Percentiles rank a stretch among this genome's conserved stretches.
Evolutionary conservation across 1,140 invertebrate genomes (phyloP).

Genomic region (Euschistus heros): DNA sequence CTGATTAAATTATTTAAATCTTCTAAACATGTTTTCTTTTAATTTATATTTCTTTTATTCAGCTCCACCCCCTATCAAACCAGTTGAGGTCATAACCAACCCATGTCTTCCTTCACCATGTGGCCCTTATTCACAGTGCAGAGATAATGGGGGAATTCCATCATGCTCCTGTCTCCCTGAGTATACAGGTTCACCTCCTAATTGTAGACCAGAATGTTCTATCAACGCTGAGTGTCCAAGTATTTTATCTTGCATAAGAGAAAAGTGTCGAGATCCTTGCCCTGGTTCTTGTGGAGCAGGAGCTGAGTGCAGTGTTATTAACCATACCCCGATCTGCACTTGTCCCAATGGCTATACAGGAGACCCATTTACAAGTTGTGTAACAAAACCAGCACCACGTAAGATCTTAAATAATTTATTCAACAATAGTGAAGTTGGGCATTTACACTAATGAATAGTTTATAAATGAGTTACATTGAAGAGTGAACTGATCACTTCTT

Average conservation of each 20-base stretch:
- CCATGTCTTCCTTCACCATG: conserved; percentile 49
- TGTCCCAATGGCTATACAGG: conserved; percentile 55
- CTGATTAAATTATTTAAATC: background rate
- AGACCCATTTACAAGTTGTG: conserved; percentile 57
- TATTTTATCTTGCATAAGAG: conserved; percentile 53
- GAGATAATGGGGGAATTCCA: conserved; percentile 46
- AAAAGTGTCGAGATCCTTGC: conserved; percentile 57
- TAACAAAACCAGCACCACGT: conserved; percentile 29
- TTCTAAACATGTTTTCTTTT: conserved; percentile 24
- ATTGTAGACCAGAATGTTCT: conserved; percentile 53
- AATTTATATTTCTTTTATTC: conserved; percentile 26
- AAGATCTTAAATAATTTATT: conserved; percentile 10
- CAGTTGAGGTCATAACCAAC: conserved; percentile 29
- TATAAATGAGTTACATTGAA: too few relatives aligned
- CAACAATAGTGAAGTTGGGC: too few relatives aligned
- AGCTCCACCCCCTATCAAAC: conserved; percentile 31
- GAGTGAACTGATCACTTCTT: too few relatives aligned
- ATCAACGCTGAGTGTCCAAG: conserved; percentile 54
- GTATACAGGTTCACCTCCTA: conserved; percentile 49
- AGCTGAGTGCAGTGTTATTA: conserved; percentile 60
- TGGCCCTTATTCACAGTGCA: conserved; percentile 51
- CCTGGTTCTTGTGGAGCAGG: conserved; percentile 58
- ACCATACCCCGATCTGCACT: conserved; percentile 60
- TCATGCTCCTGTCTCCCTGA: conserved; percentile 53
- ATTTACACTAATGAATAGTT: too few relatives aligned